Evolutionary conservation across 2,113 vertebrate species (phyloP).

Genomic region (Nanger granti): DNA sequence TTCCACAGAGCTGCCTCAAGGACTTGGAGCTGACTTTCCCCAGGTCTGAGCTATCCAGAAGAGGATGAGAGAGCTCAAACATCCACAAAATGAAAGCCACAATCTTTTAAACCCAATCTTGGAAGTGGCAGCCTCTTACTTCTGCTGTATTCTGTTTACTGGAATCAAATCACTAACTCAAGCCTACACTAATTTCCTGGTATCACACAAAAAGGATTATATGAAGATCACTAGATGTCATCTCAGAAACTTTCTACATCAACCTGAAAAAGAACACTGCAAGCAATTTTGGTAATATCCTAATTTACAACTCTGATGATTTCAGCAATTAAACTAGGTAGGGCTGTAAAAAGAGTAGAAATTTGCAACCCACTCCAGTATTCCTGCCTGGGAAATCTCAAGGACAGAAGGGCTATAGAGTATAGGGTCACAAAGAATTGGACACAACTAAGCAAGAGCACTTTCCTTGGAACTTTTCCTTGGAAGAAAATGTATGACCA

Average conservation of each 20-base stretch:
- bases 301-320: background rate
- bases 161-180: background rate
- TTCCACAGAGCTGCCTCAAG: background rate
- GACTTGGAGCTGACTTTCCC: background rate
- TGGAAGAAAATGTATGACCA: too few species aligned
- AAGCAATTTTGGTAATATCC: background rate
- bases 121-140: background rate
- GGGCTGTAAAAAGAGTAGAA: background rate
- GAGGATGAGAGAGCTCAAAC: background rate
- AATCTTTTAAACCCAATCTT: background rate
- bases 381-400: background rate
- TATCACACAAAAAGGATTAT: background rate
- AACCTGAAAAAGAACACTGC: background rate
- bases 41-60: background rate
- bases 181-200: background rate
- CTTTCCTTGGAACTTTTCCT: too few species aligned
- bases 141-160: background rate
- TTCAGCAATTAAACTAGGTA: background rate
- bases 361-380: background rate
- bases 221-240: background rate
- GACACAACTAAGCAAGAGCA: background rate
- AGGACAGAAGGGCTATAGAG: background rate
- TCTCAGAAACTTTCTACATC: background rate
- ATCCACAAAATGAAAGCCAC: background rate
- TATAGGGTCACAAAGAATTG: background rate